phyloP scores from a whole-genome alignment of 2,888 invertebrate species.

The Oscheius sp. region DNA sequence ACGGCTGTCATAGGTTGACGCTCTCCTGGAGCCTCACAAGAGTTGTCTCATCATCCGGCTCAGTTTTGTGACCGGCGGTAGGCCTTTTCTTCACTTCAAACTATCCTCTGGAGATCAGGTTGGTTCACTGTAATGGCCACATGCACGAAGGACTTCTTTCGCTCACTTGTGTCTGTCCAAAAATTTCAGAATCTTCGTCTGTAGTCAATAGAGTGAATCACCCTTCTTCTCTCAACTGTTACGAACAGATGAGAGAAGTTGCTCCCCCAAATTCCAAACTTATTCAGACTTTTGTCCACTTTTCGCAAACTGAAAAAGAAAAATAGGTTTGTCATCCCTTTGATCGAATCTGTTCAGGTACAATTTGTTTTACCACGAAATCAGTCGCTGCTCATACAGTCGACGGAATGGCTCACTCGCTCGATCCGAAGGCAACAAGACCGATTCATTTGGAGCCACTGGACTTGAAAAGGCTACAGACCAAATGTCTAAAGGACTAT shows the following conservation, averaged over 20 bases:
- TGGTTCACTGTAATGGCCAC: constrained; percentile 26
- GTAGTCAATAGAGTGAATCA: constrained; percentile 21
- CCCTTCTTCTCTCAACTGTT: not conserved
- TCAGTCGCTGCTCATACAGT: constrained; percentile 12
- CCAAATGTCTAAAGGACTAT: constrained; percentile 71
- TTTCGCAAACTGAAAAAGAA: not conserved
- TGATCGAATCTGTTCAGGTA: constrained; percentile 42
- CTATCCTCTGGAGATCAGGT: constrained; percentile 16
- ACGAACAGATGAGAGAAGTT: not conserved
- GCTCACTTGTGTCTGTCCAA: not conserved
- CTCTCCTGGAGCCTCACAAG: constrained; percentile 56
- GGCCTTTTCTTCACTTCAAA: not conserved
- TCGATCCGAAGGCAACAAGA: constrained; percentile 48
- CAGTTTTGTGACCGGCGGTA: constrained; percentile 65
- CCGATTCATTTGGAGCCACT: constrained; percentile 71
- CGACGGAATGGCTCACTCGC: constrained; percentile 53
- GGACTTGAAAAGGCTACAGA: constrained; percentile 70
- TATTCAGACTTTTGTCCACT: not conserved
- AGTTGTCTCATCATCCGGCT: constrained; percentile 63
- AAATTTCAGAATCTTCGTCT: constrained; percentile 3
- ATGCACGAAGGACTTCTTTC: not conserved
- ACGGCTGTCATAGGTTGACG: constrained; percentile 50
- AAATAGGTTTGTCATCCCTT: too few relatives aligned
- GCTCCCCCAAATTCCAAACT: constrained; percentile 18
- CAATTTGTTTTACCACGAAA: constrained; percentile 66